These are phyloP conservation scores for Crypturellus tataupa DNA, from an alignment of 2,797 vertebrate species.

Conservation along the genomic window DNA sequence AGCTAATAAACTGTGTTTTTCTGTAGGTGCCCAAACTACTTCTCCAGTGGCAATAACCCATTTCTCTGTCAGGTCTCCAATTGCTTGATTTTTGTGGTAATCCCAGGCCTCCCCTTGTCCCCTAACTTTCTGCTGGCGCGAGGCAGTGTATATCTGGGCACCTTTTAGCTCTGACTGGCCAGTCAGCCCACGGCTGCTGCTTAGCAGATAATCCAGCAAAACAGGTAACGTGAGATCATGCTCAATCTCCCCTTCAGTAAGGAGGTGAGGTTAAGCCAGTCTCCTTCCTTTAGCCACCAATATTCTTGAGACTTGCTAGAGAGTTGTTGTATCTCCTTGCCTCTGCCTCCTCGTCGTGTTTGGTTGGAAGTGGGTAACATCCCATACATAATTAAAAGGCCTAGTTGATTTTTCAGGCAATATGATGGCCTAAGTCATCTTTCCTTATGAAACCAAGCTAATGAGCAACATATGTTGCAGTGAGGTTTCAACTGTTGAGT, in stretches of 20 bases:
- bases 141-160: neutral
- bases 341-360: neutral
- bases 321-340: neutral
- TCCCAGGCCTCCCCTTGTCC: neutral
- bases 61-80: neutral
- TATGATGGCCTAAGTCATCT: rapidly evolving
- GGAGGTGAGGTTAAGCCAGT: neutral
- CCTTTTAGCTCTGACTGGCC: neutral
- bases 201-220: neutral
- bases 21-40: neutral
- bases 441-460: neutral
- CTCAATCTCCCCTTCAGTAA: neutral
- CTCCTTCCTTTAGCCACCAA: neutral
- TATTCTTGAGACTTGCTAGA: neutral
- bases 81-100: neutral
- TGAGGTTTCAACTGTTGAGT: neutral
- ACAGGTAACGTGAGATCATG: neutral
- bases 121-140: neutral
- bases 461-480: neutral
- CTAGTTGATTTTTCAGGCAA: neutral
- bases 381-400: neutral
- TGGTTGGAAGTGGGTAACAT: neutral
- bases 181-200: rapidly evolving
- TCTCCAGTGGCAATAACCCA: rapidly evolving
- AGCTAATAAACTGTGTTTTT: neutral